Percentiles rank a stretch among this genome's conserved stretches.
phyloP scores from a whole-genome alignment of 2,113 vertebrate genomes.

The rat (Rattus norvegicus) region DNA sequence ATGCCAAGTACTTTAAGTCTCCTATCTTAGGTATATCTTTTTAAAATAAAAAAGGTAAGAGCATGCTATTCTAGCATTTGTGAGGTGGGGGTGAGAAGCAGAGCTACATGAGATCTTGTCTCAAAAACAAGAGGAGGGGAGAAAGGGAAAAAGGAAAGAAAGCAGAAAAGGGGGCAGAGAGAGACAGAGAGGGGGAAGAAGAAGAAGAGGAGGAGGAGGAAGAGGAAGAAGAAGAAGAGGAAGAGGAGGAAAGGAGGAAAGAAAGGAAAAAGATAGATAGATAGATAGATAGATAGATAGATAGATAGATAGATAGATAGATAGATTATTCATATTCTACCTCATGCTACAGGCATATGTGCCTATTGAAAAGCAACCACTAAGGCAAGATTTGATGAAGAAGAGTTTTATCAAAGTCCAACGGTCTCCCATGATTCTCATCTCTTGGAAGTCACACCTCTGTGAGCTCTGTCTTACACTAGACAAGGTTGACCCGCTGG shows the following conservation, averaged over 20 bases:
- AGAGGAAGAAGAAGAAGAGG: too few relatives aligned
- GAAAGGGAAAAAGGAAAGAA: accelerated
- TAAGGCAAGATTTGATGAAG: background rate
- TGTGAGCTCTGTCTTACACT: background rate
- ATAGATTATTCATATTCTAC: background rate
- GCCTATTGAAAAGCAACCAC: background rate
- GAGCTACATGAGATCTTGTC: background rate
- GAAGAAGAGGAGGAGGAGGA: too few relatives aligned
- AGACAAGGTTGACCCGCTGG: background rate
- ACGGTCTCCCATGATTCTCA: background rate
- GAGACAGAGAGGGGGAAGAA: background rate
- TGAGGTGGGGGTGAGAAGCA: background rate
- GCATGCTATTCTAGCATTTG: background rate
- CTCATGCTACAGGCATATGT: background rate
- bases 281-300: background rate
- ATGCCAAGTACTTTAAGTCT: background rate
- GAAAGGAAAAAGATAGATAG: background rate
- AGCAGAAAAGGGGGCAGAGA: accelerated
- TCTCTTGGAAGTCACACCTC: background rate
- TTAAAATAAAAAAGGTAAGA: background rate
- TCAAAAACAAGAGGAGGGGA: background rate
- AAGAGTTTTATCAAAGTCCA: background rate
- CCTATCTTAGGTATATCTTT: background rate
- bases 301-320: background rate
- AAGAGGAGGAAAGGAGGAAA: background rate